Evolutionary conservation across 2,888 invertebrate genomes (phyloP).

Genomic region (Alloscopus bannaensis): DNA sequence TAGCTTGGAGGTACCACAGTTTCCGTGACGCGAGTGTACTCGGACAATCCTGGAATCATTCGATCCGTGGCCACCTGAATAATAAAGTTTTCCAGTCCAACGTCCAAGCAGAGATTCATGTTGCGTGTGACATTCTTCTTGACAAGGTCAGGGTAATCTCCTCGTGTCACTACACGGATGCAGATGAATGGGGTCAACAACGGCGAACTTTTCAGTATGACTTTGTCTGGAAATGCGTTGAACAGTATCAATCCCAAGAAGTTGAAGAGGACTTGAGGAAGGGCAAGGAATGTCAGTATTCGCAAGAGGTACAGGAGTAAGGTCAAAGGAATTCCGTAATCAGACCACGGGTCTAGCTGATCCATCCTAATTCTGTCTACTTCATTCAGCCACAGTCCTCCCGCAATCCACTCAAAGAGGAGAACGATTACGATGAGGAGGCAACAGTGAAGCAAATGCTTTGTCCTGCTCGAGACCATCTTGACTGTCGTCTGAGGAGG

Average conservation of each 20-base stretch:
- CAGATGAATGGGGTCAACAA: conserved; percentile 95
- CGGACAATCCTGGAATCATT: conserved; percentile 80
- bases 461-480: conserved; percentile 79
- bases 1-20: conserved; percentile 92
- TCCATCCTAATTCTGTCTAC: conserved; percentile 76
- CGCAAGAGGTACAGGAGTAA: conserved; percentile 86
- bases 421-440: conserved; percentile 85
- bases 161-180: conserved; percentile 94
- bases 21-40: conserved; percentile 87
- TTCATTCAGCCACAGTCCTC: conserved; percentile 77
- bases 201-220: conserved; percentile 91
- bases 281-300: conserved; percentile 87
- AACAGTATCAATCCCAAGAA: conserved; percentile 91
- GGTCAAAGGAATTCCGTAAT: conserved; percentile 87
- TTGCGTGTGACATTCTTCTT: conserved; percentile 90
- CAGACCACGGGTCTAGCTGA: conserved; percentile 86
- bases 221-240: conserved; percentile 96
- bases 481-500: too few species aligned
- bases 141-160: conserved; percentile 94
- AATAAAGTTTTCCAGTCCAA: conserved; percentile 95
- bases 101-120: conserved; percentile 90
- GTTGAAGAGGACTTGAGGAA: conserved; percentile 86
- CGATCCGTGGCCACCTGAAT: conserved; percentile 98
- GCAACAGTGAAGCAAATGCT: conserved; percentile 88
- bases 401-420: conserved; percentile 83